Evolutionary conservation across 2,113 vertebrate species (phyloP), one percentile per base, ranked within the genome.

Genomic region (Dicaeum eximium): DNA sequence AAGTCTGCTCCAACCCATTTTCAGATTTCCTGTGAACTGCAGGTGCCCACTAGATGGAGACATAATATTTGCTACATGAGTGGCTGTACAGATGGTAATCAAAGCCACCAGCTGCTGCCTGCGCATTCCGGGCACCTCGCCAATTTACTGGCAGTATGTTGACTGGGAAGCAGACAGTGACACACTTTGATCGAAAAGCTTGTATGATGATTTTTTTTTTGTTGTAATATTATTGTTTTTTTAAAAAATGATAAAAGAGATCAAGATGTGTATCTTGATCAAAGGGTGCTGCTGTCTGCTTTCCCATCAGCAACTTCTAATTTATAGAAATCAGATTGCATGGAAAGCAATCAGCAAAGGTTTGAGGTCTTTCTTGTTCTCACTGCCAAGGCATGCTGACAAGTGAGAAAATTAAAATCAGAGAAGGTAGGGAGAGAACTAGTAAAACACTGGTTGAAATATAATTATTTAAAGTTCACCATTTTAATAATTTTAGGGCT

Each of bases 111-210:
- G 94, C 93, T 97, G 95, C 95, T 91, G 93, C 88, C 84, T 90
- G 79, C 75, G 54, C 73, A 57, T 94, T 86, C 95, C 0, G 21
- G 96, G 96, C 95, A 90, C 45, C 75, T 93, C 74, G 96, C 96
- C 96, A 97, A 56, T 80, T 95, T 95, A 38, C 90, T 93, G 94
- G 94, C 94, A 96, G 90, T 77, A 87, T 95, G 95, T 97, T 95
- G 95, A 96, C 90, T 97, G 93, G 93, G 92, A 97, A 96, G 95
- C 91, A 95, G 93, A 96, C 94, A 97, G 96, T 96, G 94, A 93
- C 94, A 96, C 90, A 88, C 94, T 97, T 97, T 97, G 96, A 97
- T 97, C 80, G 92, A 95, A 96, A 96, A 92, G 86, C 95, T 96
- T 96, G 93, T 97, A 96, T 95, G 94, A 96, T 97, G 93, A 95